Base-by-base conservation (phyloP, 1,140 invertebrate species). In the Bombus ignitus region DNA sequence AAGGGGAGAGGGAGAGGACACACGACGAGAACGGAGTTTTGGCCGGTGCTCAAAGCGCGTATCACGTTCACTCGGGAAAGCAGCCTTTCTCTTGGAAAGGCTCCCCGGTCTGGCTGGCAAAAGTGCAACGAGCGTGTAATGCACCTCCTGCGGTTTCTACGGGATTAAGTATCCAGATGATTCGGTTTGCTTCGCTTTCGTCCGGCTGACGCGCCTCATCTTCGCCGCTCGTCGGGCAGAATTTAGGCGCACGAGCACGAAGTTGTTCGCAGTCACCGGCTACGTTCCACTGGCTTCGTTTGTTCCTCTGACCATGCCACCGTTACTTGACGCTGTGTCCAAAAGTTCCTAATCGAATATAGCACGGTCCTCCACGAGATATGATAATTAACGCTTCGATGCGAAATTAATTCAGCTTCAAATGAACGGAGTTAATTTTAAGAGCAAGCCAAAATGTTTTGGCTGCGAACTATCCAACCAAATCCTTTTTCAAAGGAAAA, bases 111-210 rank as follows among this genome's bases (percentile, higher is more conserved):
- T 68, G 71, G 53, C 82, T 87, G 80, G 86, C 80, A 79, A 53
- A 88, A 78, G 86, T 86, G 90, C 88, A 91, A 88, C 83, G 72
- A 74, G 83, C 77, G 87, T 85, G 74, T 91, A 91, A 91, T 91
- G 88, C 70, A 89, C 83, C 86, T 88, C 79, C 79, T 73, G 81
- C 80, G 83, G 90, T 86, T 89, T 72, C 66, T 37, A 62, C 68
- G 90, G 79, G 83, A 91, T 91, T 87, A 89, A 91, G 81, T 89
- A 82, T 89, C 90, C 78, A 89, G 66, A 90, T 90, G 89, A 91
- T 90, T 87, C 87, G 81, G 84, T 88, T 88, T 88, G 74, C 77
- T 82, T 66, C 66, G 81, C 76, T 81, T 83, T 89, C 47, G 65
- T 35, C 70, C 10, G 47, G n/a, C 10, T 57, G 44, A 53, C 35